A percentile compares a stretch with the other conserved stretches of the same genome.
Evolutionary conservation across 1,140 invertebrate species (phyloP).

Genomic region (Drosophila punjabiensis): DNA sequence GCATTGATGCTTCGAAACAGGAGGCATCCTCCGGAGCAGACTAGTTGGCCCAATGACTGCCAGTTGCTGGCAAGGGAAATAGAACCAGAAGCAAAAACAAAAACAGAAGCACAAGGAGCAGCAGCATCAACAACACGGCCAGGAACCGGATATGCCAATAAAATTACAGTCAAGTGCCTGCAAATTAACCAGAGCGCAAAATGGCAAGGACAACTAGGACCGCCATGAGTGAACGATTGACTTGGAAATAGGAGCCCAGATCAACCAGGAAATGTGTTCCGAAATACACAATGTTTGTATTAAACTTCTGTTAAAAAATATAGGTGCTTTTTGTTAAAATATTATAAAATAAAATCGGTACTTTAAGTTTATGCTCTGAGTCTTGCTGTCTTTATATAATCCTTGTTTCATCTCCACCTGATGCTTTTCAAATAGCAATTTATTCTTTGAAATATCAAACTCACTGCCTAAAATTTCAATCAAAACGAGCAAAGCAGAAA

Average conservation of each 20-base stretch:
- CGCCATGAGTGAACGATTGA: slow-evolving; percentile 14
- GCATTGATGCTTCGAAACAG: slow-evolving; percentile 58
- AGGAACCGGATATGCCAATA: slow-evolving; percentile 54
- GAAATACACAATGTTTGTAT: not conserved
- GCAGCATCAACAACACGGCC: slow-evolving; percentile 5
- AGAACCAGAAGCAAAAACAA: not conserved
- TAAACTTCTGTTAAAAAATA: not conserved
- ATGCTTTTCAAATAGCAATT: not conserved
- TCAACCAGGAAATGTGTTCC: slow-evolving; percentile 14
- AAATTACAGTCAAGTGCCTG: slow-evolving; percentile 62
- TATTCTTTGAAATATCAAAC: not conserved
- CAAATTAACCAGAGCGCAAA: slow-evolving; percentile 60
- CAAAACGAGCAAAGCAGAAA: slow-evolving; percentile 5
- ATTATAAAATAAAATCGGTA: not conserved
- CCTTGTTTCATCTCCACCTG: not conserved
- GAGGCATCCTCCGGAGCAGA: slow-evolving; percentile 20
- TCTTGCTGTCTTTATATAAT: not conserved
- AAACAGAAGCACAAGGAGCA: not conserved
- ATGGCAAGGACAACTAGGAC: slow-evolving; percentile 34
- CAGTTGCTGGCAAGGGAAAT: slow-evolving; percentile 24
- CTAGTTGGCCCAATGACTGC: slow-evolving; percentile 45
- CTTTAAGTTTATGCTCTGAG: not conserved
- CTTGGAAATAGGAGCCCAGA: not conserved
- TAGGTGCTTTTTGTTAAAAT: no score
- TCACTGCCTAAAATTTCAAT: slow-evolving; percentile 12